Conservation (phyloP, 1,140 invertebrate genomes). For the Bombus picipes region DNA sequence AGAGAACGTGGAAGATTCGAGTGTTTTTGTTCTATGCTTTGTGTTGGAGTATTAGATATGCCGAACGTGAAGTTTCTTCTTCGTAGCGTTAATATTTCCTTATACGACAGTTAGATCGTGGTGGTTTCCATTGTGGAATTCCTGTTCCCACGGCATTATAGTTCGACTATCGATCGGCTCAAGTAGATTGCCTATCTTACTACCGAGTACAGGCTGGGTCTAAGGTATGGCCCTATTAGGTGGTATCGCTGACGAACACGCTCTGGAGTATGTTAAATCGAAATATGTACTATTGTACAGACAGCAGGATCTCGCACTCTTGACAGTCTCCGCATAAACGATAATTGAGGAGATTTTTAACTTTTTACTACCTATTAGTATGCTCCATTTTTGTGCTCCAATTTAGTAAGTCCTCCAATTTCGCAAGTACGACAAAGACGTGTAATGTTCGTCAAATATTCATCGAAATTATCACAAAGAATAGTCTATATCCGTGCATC, state of each 20-base stretch:
- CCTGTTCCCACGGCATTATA: background rate
- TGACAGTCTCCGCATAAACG: background rate
- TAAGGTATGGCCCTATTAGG: conserved; percentile 11
- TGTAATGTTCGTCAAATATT: too few species aligned
- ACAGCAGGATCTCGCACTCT: background rate
- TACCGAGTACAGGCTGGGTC: background rate
- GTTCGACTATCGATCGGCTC: conserved; percentile 12
- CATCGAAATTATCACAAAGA: too few species aligned
- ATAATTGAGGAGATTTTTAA: too few species aligned
- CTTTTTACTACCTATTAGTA: too few species aligned
- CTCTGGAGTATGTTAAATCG: background rate
- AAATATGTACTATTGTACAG: background rate
- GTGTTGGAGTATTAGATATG: background rate
- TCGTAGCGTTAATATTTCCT: background rate
- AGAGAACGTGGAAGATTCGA: background rate
- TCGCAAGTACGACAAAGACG: too few species aligned
- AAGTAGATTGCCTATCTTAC: conserved; percentile 15
- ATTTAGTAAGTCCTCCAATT: too few species aligned
- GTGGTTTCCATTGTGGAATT: background rate
- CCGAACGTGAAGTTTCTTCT: background rate
- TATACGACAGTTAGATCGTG: background rate
- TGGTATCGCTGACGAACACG: conserved; percentile 23
- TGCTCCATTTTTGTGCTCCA: too few species aligned
- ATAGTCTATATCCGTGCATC: too few species aligned
- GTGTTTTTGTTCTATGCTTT: background rate